A percentile compares a stretch with the other conserved stretches of the same genome.
Conservation (phyloP, 2,888 invertebrate genomes). For the Spodoptera exigua region DNA sequence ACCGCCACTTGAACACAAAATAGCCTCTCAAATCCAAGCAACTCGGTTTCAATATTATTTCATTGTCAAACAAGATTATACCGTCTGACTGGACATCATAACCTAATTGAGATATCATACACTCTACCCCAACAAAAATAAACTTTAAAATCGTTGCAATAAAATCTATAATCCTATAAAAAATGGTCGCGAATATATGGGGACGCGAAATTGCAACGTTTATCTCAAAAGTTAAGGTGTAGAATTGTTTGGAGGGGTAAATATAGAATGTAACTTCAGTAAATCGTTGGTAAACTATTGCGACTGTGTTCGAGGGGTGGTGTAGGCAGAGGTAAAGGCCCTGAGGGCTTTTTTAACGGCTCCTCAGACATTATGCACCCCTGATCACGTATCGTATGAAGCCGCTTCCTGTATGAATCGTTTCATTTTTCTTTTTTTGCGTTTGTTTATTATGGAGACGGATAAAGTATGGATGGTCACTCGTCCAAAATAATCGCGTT, state of each 20-base stretch:
- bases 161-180: constrained; percentile 38
- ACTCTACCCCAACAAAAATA: constrained; percentile 51
- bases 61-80: constrained; percentile 74
- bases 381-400: constrained; percentile 87
- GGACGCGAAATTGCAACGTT: constrained; percentile 9
- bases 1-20: constrained; percentile 22
- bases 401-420: constrained; percentile 85
- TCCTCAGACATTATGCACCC: constrained; percentile 84
- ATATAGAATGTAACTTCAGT: constrained; percentile 44
- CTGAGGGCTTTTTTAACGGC: constrained; percentile 85
- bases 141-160: constrained; percentile 34
- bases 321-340: constrained; percentile 62
- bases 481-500: constrained; percentile 50
- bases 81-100: constrained; percentile 72
- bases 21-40: constrained; percentile 37
- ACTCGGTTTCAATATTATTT: constrained; percentile 60
- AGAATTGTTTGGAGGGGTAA: constrained; percentile 26
- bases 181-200: constrained; percentile 9
- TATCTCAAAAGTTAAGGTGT: constrained; percentile 13
- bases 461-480: constrained; percentile 40
- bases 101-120: constrained; percentile 75
- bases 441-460: constrained; percentile 57
- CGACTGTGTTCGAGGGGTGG: constrained; percentile 42
- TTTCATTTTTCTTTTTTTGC: constrained; percentile 81
- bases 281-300: constrained; percentile 55